phyloP scores from a whole-genome alignment of 2,797 vertebrate genomes.

The Anabas testudineus region DNA sequence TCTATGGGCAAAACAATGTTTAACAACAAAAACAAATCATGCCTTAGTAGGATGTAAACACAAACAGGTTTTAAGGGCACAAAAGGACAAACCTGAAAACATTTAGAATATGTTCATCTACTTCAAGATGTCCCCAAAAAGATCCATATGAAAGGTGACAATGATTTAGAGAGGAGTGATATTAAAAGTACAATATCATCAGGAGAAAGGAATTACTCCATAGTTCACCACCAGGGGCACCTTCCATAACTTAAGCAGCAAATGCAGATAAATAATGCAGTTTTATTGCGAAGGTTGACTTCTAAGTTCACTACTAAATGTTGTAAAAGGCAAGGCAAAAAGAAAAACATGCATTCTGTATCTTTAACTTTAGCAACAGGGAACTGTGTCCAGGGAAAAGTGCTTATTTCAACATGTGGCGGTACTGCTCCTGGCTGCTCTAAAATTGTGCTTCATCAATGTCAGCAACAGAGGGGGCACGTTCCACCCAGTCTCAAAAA shows the following conservation, averaged over 20 bases:
- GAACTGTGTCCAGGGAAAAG: constrained; percentile 69
- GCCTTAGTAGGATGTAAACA: constrained; percentile 40
- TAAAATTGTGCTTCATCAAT: constrained; percentile 78
- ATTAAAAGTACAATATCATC: constrained; percentile 21
- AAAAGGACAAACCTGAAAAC: constrained; percentile 41
- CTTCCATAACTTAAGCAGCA: constrained; percentile 56
- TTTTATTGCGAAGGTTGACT: constrained; percentile 36
- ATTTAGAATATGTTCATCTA: constrained; percentile 58
- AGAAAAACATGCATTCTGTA: constrained; percentile 46
- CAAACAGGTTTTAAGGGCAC: constrained; percentile 19
- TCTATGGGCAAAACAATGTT: constrained; percentile 18
- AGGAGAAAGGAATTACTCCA: constrained; percentile 30
- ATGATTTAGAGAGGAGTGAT: constrained; percentile 15
- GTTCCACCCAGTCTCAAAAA: constrained; percentile 81
- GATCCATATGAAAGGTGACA: constrained; percentile 27
- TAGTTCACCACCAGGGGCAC: constrained; percentile 41
- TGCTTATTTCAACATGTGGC: constrained; percentile 70
- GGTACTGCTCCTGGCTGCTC: constrained; percentile 61
- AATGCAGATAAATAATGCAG: constrained; percentile 51
- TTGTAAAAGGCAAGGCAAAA: constrained; percentile 59
- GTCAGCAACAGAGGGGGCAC: constrained; percentile 53
- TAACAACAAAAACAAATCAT: constrained; percentile 23
- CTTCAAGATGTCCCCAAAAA: constrained; percentile 37
- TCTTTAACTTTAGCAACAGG: constrained; percentile 49
- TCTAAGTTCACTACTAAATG: constrained; percentile 39